Evolutionary conservation across 2,797 vertebrate genomes (phyloP), one percentile per base, ranked within the genome.

Genomic region (Buceros bicornis): DNA sequence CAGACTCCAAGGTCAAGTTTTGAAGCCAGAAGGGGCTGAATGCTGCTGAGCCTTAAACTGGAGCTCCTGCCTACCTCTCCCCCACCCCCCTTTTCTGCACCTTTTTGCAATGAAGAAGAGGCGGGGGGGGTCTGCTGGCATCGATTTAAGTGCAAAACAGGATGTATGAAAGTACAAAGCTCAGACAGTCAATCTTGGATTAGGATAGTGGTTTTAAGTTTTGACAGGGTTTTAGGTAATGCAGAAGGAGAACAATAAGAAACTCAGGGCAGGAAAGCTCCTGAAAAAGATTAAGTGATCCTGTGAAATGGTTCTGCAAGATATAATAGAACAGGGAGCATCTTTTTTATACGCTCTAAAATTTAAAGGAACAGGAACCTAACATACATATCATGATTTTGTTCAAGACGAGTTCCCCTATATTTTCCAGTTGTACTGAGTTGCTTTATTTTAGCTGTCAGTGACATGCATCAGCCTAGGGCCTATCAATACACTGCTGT

Each of bases 161-260:
- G 45, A 79, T 89, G 42, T 50, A 82, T 25, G 47, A 76, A 88
- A 94, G 54, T 48, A 71, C 29, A 81, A 85, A 95, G 61, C 64
- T 96, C 64, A 69, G 77, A 40, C 0, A 2, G 77, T 86, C 90
- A 74, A 2, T 91, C 87, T 83, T 82, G 89, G 88, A 96, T 91
- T 70, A 97, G 88, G 83, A 90, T 56, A 82, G 26, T 3, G 18
- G 73, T 31, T 96, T 96, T 97, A 94, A 92, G n/a, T 90, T 97
- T 94, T 96, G 87, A 93, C 62, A 89, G 78, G 80, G n/a, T 47
- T 89, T 87, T 89, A 93, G 73, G 85, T 35, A 82, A 77, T 70
- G 71, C 93, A 62, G 58, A 47, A 74, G 57, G 90, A 95, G 81
- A 89, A 48, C 65, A 91, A 45, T 86, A 96, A 90, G 86, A 87